Conservation (phyloP, 1,140 invertebrate genomes). For the Meloidogyne floridensis region DNA sequence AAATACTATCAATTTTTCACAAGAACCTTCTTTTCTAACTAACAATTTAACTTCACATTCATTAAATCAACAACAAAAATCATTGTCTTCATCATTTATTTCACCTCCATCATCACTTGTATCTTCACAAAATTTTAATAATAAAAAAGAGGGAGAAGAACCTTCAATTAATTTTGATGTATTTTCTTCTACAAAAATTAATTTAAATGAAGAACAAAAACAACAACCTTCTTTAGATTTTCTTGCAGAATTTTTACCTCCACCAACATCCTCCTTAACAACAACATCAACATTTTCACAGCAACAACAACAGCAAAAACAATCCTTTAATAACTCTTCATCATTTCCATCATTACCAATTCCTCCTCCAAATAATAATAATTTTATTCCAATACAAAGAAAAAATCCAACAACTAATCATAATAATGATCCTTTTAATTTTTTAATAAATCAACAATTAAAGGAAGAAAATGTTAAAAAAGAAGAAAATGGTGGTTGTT, state of each 20-base stretch:
- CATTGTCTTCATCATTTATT: not conserved
- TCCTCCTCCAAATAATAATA: constrained; percentile 8
- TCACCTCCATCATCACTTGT: constrained; percentile 4
- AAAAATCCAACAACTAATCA: not conserved
- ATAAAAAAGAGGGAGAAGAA: not conserved
- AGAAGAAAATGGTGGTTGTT: not conserved
- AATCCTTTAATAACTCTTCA: not conserved
- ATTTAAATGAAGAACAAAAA: not conserved
- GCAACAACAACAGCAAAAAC: not conserved
- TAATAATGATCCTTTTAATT: not conserved
- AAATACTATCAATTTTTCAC: not conserved
- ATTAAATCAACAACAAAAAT: not conserved
- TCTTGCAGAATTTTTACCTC: constrained; percentile 27
- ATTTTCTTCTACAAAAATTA: not conserved
- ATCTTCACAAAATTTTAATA: not conserved
- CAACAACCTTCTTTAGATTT: constrained; percentile 9
- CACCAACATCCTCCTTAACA: not conserved
- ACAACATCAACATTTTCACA: not conserved
- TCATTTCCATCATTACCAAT: constrained; percentile 26
- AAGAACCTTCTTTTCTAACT: not conserved
- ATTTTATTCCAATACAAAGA: constrained; percentile 24
- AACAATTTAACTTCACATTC: not conserved
- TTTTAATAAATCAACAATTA: not conserved
- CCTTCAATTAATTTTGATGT: constrained; percentile 9
- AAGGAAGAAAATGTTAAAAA: not conserved